Evolutionary conservation across 2,888 invertebrate species (phyloP).

Genomic region (Folsomia candida): DNA sequence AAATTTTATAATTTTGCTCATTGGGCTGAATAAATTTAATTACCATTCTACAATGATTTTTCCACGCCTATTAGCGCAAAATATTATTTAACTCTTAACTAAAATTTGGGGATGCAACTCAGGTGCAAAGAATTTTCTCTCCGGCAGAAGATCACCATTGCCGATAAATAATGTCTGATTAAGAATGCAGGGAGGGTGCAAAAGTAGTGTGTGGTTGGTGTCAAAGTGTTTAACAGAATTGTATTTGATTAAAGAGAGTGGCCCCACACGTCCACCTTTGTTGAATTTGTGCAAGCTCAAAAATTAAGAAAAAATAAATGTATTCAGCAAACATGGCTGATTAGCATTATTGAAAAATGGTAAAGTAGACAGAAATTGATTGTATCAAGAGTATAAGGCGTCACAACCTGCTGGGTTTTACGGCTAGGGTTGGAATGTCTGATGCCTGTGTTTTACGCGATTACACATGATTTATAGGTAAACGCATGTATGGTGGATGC

Average conservation of each 20-base stretch:
- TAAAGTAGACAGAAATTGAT: background rate
- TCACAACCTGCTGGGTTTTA: background rate
- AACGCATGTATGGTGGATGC: background rate
- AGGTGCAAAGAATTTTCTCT: background rate
- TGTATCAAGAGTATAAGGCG: background rate
- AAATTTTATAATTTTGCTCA: no score
- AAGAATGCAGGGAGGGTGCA: no score
- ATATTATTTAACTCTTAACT: no score
- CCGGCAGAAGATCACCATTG: background rate
- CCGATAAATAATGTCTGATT: background rate
- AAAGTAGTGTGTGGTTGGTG: no score
- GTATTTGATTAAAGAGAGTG: slow-evolving; percentile 5
- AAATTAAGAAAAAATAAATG: background rate
- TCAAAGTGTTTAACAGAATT: no score
- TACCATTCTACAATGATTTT: no score
- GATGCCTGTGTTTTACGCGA: background rate
- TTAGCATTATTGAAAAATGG: background rate
- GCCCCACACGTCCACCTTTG: background rate
- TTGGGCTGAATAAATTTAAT: no score
- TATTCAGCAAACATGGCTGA: background rate
- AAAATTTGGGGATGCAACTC: no score
- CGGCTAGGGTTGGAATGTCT: background rate
- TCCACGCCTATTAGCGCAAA: no score
- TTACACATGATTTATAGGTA: background rate
- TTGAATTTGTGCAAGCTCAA: background rate